A percentile compares a stretch with the other conserved stretches of the same genome.
Evolutionary conservation across 2,797 vertebrate species (phyloP).

Genomic region (Spatula versicolor): DNA sequence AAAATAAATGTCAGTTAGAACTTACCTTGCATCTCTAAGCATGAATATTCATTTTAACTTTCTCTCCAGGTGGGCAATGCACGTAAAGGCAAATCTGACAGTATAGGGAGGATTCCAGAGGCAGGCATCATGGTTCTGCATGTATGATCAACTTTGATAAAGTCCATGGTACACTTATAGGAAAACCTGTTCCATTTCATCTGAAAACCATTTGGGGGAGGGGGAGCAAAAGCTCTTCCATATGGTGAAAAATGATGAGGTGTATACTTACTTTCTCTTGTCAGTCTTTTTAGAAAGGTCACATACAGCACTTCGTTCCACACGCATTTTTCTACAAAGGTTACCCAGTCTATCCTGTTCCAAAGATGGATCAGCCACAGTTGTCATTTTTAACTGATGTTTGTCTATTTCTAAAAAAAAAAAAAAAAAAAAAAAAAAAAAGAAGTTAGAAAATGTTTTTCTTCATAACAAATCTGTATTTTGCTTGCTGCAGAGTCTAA

Average conservation of each 20-base stretch:
- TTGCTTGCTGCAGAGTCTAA: neutral
- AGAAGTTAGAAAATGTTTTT: neutral
- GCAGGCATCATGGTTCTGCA: neutral
- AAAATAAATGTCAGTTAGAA: neutral
- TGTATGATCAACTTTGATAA: neutral
- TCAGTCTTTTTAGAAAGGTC: neutral
- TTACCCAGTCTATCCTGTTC: neutral
- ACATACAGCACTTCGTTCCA: neutral
- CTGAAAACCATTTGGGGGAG: neutral
- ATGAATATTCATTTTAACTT: neutral
- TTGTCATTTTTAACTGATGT: neutral
- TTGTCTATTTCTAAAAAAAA: neutral
- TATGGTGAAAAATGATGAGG: neutral
- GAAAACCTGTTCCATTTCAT: neutral
- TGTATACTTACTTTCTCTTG: neutral
- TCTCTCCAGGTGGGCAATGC: neutral
- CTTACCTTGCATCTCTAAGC: neutral
- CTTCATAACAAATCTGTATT: neutral
- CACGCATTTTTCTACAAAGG: neutral
- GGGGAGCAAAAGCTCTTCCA: neutral
- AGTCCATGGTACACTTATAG: neutral
- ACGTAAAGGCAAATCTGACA: neutral
- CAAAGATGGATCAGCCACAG: neutral
- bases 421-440: neutral
- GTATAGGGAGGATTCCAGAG: neutral